Conservation (phyloP, 2,797 vertebrate species). For the Eulemur coronatus region DNA sequence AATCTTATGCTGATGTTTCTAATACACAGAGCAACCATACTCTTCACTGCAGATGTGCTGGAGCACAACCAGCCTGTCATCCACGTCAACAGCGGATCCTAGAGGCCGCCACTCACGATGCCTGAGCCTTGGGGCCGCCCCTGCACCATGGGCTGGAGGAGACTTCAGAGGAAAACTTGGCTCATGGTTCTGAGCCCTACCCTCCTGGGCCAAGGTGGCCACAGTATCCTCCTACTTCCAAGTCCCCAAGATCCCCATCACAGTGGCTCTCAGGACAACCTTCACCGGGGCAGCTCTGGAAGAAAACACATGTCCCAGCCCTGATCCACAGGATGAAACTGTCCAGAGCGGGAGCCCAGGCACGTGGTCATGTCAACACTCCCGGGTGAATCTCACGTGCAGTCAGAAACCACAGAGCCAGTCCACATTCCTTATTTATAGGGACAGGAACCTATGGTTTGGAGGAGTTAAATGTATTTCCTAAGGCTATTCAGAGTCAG, state of each 20-base stretch:
- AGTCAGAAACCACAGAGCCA: neutral
- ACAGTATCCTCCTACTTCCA: no score
- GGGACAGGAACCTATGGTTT: neutral
- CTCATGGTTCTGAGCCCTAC: neutral
- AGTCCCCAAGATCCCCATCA: no score
- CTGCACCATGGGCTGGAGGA: neutral
- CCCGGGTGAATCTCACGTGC: neutral
- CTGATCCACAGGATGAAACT: no score
- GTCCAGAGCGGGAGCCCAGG: neutral
- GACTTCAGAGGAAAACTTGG: neutral
- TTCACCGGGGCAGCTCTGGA: neutral
- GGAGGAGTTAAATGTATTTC: neutral
- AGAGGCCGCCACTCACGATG: neutral
- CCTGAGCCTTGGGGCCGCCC: neutral
- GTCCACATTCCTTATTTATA: neutral
- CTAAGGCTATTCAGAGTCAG: neutral
- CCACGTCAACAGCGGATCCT: accelerated
- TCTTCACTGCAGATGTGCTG: neutral
- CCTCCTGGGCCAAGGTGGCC: no score
- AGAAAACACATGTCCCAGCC: neutral
- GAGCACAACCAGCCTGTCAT: neutral
- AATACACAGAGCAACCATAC: neutral
- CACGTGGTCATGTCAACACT: accelerated
- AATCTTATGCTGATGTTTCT: neutral
- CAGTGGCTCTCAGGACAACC: neutral